A percentile compares a stretch with the other conserved stretches of the same genome.
Conservation (phyloP, 2,113 vertebrate genomes). For the Passer montanus region DNA sequence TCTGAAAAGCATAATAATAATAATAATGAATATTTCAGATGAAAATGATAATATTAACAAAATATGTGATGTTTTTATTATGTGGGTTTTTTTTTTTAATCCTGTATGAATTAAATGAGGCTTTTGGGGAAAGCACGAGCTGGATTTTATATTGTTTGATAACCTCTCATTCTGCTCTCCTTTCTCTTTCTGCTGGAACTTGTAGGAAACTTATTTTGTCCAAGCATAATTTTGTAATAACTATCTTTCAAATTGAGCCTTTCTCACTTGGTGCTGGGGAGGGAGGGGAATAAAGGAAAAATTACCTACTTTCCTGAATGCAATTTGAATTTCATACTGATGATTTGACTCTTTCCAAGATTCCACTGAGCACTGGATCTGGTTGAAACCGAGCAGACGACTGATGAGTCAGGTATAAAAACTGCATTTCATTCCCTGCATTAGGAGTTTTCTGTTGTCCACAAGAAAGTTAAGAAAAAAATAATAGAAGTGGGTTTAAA, state of each 20-base stretch:
- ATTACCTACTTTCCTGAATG: fast-evolving
- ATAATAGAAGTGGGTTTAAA: too few species aligned
- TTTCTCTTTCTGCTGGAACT: neutral
- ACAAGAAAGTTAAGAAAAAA: too few species aligned
- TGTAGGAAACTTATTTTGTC: neutral
- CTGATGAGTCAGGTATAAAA: too few species aligned
- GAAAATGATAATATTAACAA: neutral
- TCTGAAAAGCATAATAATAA: neutral
- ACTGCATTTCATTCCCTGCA: too few species aligned
- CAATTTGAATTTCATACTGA: neutral
- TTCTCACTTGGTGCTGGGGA: neutral
- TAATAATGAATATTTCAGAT: neutral
- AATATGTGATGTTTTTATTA: neutral
- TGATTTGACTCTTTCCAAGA: too few species aligned
- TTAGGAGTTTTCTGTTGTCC: too few species aligned
- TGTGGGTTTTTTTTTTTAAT: neutral
- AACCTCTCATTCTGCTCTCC: neutral
- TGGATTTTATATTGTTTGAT: neutral
- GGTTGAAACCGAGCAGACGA: too few species aligned
- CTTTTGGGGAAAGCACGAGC: neutral
- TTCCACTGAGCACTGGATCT: too few species aligned
- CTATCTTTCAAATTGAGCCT: neutral
- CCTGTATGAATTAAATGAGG: neutral
- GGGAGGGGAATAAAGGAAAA: neutral
- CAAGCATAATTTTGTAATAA: neutral